Evolutionary conservation across 2,113 vertebrate genomes (phyloP), one percentile per base, ranked within the genome.

Genomic region (Prietella phreatophila): DNA sequence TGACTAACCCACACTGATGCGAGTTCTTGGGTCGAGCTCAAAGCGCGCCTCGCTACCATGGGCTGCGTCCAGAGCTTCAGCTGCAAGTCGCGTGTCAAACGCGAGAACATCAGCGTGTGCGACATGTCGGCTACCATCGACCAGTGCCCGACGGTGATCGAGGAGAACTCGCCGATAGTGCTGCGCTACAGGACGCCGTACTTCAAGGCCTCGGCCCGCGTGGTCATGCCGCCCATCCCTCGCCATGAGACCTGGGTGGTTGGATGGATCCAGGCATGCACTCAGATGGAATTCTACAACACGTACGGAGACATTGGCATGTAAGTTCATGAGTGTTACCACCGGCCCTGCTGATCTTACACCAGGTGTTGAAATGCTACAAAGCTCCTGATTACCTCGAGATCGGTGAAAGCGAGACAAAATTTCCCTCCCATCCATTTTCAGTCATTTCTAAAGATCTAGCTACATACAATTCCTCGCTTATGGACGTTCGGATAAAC

Each of bases 221-320:
- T 99, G 91, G 95, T 97, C 90, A 97, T 99, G 97, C 98, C 98
- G 69, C 97, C 98, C 58, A 96, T 99, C 85, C 95, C 97, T 89
- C 96, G 97, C 89, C 96, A 96, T 60, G 97, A 99, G 95, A 98
- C 97, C 86, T 99, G 98, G 98, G 97, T 98, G 93, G 97, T 99
- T 90, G 98, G 98, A 91, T 99, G 97, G 97, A 98, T 99, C 92
- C 98, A 99, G 94, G 97, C 97, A 90, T 99, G 98, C 96, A 98
- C 97, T 92, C 97, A 99, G 93, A 99, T 99, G 97, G 97, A 99
- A 92, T 99, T 98, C 94, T 98, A 97, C 96, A 99, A 99, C 96
- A 98, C 96, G 91, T 99, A 99, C 91, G 97, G 97, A 94, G 96
- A 97, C 94, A 94, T 97, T 89, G 97, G 97, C 94, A 97, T 97